These are phyloP conservation scores for Enhydra lutris DNA, from an alignment of 2,113 vertebrate species.

Conservation along the genomic window DNA sequence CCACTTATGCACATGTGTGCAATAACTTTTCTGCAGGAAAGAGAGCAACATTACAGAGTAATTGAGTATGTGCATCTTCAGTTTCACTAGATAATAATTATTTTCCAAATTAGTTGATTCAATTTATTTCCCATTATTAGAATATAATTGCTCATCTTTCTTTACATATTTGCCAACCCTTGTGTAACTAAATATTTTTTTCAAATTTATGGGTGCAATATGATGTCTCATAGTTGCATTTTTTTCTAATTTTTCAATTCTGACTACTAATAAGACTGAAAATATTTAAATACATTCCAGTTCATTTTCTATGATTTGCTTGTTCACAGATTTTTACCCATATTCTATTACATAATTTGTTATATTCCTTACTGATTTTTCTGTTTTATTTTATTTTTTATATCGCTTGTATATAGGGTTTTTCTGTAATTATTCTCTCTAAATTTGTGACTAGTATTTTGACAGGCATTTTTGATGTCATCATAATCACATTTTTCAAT, in stretches of 20 bases:
- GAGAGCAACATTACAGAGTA: background rate
- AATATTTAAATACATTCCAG: background rate
- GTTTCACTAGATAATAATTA: background rate
- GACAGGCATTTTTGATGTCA: background rate
- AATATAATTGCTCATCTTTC: background rate
- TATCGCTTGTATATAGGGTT: background rate
- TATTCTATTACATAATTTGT: background rate
- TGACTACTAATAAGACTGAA: background rate
- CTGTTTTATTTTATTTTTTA: background rate
- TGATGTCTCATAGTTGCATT: background rate
- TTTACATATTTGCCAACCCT: background rate
- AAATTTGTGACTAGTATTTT: background rate
- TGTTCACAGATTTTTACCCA: background rate
- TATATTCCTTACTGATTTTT: background rate
- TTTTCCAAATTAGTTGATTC: background rate
- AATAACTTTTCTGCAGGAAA: background rate
- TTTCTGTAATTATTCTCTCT: background rate
- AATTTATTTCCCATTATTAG: background rate
- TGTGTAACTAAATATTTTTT: background rate
- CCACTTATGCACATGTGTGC: background rate
- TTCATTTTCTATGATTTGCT: background rate
- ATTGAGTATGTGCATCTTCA: background rate
- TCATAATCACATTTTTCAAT: background rate
- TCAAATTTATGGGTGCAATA: background rate
- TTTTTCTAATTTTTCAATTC: background rate